Evolutionary conservation across 2,888 invertebrate species (phyloP).

Genomic region (Cataglyphis livida): DNA sequence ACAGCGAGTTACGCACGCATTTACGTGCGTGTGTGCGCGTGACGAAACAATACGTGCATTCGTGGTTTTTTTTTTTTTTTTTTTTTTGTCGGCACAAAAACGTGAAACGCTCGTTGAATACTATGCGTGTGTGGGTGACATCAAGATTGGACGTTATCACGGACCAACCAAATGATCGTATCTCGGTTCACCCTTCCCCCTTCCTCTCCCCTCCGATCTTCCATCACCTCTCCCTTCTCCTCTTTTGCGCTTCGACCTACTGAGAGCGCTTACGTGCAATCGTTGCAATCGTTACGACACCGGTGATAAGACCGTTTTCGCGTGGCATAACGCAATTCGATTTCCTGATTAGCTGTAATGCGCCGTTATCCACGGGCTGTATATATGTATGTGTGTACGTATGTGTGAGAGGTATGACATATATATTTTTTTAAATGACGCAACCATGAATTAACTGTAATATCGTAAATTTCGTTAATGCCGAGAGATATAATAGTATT

Average conservation of each 20-base stretch:
- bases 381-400: no score
- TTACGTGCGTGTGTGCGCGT: conserved; percentile 43
- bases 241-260: conserved; percentile 40
- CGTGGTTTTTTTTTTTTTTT: background rate
- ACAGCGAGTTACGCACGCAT: conserved; percentile 28
- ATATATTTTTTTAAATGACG: background rate
- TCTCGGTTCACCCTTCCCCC: background rate
- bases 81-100: conserved; percentile 30
- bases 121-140: conserved; percentile 42
- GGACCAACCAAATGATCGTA: conserved; percentile 57
- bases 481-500: background rate
- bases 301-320: conserved; percentile 52
- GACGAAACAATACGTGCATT: conserved; percentile 62
- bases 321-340: conserved; percentile 23
- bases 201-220: background rate
- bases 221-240: background rate
- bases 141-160: conserved; percentile 67
- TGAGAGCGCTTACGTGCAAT: conserved; percentile 58
- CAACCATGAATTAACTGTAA: background rate
- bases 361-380: conserved; percentile 15
- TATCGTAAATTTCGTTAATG: background rate
- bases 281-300: conserved; percentile 61
- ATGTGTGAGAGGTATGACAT: background rate
- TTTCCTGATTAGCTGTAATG: conserved; percentile 45
- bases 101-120: conserved; percentile 23